Evolutionary conservation across 2,113 vertebrate genomes (phyloP).

Genomic region (Embiotoca jacksoni): DNA sequence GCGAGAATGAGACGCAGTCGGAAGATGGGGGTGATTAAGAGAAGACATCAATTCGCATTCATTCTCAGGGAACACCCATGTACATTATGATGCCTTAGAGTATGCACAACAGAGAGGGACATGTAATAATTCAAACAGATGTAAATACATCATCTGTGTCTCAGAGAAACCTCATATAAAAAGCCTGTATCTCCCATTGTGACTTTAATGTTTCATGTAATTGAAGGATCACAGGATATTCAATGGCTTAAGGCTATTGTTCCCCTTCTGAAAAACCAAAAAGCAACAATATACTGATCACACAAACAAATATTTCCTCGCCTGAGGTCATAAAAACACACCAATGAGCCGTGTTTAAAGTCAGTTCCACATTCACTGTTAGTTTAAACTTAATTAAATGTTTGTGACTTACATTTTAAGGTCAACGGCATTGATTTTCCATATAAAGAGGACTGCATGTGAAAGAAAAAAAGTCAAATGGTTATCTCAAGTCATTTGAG

Average conservation of each 20-base stretch:
- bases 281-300: too few species aligned
- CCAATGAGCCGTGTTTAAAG: background rate
- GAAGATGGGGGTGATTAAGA: slow-evolving; percentile 45
- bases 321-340: background rate
- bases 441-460: too few species aligned
- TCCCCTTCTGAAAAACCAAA: background rate
- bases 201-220: background rate
- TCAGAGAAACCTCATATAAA: background rate
- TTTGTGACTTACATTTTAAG: too few species aligned
- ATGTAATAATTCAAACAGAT: slow-evolving; percentile 11
- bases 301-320: too few species aligned
- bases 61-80: slow-evolving; percentile 16
- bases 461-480: too few species aligned
- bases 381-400: too few species aligned
- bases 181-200: background rate
- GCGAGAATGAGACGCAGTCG: slow-evolving; percentile 26
- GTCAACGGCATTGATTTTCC: too few species aligned
- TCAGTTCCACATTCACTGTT: background rate
- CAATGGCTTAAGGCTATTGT: too few species aligned
- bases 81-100: slow-evolving; percentile 8
- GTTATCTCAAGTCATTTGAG: too few species aligned
- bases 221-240: too few species aligned
- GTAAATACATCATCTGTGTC: background rate
- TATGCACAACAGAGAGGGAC: slow-evolving; percentile 11
- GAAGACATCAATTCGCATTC: slow-evolving; percentile 43